Base-by-base conservation (phyloP, 2,888 invertebrate genomes). In the Meiosimyza decipiens region DNA sequence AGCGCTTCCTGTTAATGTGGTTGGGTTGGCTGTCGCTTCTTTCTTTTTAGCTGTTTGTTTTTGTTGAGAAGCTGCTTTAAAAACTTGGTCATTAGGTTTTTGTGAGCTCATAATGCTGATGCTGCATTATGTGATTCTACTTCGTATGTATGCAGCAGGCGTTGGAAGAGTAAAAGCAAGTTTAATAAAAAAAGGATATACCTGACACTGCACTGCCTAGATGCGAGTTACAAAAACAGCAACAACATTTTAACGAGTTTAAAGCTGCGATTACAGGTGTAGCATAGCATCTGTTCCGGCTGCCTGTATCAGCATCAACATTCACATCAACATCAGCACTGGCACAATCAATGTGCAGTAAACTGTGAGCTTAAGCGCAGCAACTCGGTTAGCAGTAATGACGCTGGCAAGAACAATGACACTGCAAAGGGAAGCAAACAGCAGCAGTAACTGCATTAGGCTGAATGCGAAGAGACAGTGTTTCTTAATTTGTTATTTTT, bases 61-160 rank as follows among this genome's bases (percentile, higher is more conserved):
- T 7, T 22, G 47, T 18, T 16, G 51, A 52, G 52, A 15, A 60
- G 57, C 60, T n/a, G 40, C 60, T 33, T 15, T 33, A 47, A 22
- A 67, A 67, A 67, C 67, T 67, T 67, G 67, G 67, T 67, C 67
- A 67, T 67, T 67, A 55, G 67, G 55, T 67, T 67, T 67, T 55
- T 67, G 22, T 60, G 60, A n/a, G 28, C 33, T 60, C 9, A 60
- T 60, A 15, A 11, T 16, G 40, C 18, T 22, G 57, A 6, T 13
- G 15, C 22, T 22, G 60, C 60, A 54, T 40, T 40, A 40, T 40
- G 40, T 40, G 40, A 40, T 6, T 13, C 66, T 40, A 6, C 51
- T 40, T 12, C 16, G 15, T 9, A 18, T 33, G 12, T 3, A 9
- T 33, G 47, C 40, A 11, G 22, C 55, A 22, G 67, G 16, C n/a